These are phyloP conservation scores for Drosophila niveifrons DNA, from an alignment of 2,888 invertebrate genomes.

Conservation along the genomic window DNA sequence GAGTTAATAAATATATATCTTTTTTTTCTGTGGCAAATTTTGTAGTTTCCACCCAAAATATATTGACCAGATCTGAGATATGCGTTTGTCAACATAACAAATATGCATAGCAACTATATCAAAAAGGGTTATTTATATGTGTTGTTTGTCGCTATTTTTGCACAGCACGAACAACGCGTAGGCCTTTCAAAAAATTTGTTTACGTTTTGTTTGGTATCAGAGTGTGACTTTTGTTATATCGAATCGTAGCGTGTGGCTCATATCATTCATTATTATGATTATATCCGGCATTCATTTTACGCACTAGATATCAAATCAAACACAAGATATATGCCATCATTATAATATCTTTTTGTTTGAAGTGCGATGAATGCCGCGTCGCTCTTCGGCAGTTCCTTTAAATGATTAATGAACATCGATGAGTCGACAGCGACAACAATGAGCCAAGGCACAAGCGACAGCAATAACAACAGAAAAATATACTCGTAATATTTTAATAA, in stretches of 20 bases:
- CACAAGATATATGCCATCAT: slow-evolving; percentile 49
- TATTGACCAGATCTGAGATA: slow-evolving; percentile 4
- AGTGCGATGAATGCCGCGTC: slow-evolving; percentile 45
- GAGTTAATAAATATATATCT: slow-evolving; percentile 9
- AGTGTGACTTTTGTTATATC: slow-evolving; percentile 14
- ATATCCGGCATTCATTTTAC: slow-evolving; percentile 70
- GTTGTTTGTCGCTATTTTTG: not conserved
- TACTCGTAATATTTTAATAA: slow-evolving; percentile 33
- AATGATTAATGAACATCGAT: slow-evolving; percentile 68
- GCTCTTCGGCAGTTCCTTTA: slow-evolving; percentile 56
- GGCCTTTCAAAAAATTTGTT: slow-evolving; percentile 20
- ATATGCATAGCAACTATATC: not conserved
- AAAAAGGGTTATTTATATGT: not conserved
- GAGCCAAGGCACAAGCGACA: slow-evolving; percentile 28
- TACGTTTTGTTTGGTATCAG: slow-evolving; percentile 3
- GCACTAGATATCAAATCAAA: slow-evolving; percentile 51
- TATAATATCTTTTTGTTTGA: slow-evolving; percentile 41
- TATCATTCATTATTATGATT: slow-evolving; percentile 27
- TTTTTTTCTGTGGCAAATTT: not conserved
- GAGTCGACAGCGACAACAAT: slow-evolving; percentile 47
- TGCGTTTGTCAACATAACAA: not conserved
- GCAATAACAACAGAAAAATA: slow-evolving; percentile 29
- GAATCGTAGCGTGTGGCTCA: slow-evolving; percentile 31
- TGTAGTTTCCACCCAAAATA: not conserved
- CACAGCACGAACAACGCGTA: not conserved